Base-by-base conservation (phyloP, 2,797 vertebrate genomes). In the Danio albolineatus region DNA sequence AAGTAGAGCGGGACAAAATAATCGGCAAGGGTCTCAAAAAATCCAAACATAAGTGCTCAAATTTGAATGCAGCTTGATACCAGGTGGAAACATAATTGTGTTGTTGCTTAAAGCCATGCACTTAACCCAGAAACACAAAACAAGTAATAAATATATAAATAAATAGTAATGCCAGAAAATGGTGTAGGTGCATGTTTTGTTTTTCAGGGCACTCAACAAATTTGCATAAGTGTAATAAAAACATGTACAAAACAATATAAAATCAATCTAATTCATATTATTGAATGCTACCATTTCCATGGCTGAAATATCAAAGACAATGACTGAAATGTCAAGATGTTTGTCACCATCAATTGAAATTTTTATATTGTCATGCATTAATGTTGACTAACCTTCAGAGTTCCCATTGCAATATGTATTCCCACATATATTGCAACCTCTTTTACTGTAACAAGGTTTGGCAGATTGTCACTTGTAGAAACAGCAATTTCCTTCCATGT, bases 361-460 rank as follows among this genome's bases (percentile, higher is more conserved):
- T 59, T 44, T 67, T 4, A 77, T 48, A 51, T 44, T 51, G 16
- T 65, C 4, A 56, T 76, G 10, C 7, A 17, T 13, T 53, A 49
- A 4, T 21, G 16, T 72, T 62, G 8, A 81, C 92, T 87, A 82
- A 94, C 94, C 93, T 94, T 94, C 49, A 95, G 88, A 21, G 94
- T 94, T 89, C 94, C 94, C 94, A 95, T 95, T 67, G 94, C 94
- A 78, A 95, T 91, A 86, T 94, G 93, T 86, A 94, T 93, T 79
- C 94, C 94, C 44, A 94, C 91, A 88, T 93, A 93, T 79, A 90
- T 87, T 21, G 93, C 91, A 28, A 94, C 91, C 80, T 94, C 94
- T 83, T 74, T 86, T 74, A 76, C 85, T 8, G 91, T 91, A 60
- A 92, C 83, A n/a, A 84, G 69, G 2, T 83, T 82, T n/a, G 85